These are phyloP conservation scores for Riptortus pedestris DNA, from an alignment of 1,140 invertebrate genomes.

Conservation along the genomic window DNA sequence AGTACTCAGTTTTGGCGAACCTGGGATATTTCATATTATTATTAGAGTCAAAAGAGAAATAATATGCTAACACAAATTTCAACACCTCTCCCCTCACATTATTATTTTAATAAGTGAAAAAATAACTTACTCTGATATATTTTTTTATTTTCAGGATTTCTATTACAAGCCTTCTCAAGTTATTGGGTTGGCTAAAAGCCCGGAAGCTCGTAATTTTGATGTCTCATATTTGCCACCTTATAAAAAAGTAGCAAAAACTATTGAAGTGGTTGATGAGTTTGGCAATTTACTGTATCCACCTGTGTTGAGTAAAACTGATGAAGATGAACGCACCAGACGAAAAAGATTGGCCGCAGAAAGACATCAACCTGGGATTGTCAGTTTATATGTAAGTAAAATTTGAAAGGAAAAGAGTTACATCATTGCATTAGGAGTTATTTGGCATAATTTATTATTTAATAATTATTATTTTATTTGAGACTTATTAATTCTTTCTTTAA, in stretches of 20 bases:
- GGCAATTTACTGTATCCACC: slow-evolving; percentile 41
- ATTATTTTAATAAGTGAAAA: no score
- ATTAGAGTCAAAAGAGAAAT: no score
- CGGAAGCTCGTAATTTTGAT: slow-evolving; percentile 42
- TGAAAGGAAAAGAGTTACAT: not conserved
- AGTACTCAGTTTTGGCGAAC: no score
- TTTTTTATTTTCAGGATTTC: not conserved
- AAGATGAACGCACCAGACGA: slow-evolving; percentile 31
- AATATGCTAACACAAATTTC: no score
- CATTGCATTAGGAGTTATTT: no score
- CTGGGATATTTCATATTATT: no score
- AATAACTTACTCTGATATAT: not conserved
- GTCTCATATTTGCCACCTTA: slow-evolving; percentile 41
- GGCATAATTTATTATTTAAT: no score
- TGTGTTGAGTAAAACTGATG: slow-evolving; percentile 34
- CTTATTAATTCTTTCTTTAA: no score
- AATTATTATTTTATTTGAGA: no score
- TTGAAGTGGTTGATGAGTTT: slow-evolving; percentile 35
- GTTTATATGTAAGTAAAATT: slow-evolving; percentile 24
- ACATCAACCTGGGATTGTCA: slow-evolving; percentile 38
- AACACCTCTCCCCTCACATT: no score
- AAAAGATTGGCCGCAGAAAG: slow-evolving; percentile 32
- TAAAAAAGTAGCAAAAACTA: slow-evolving; percentile 34
- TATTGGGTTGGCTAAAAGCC: slow-evolving; percentile 49
- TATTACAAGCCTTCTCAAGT: slow-evolving; percentile 49